phyloP scores from a whole-genome alignment of 2,888 invertebrate species.

The Agapetus fuscipes region DNA sequence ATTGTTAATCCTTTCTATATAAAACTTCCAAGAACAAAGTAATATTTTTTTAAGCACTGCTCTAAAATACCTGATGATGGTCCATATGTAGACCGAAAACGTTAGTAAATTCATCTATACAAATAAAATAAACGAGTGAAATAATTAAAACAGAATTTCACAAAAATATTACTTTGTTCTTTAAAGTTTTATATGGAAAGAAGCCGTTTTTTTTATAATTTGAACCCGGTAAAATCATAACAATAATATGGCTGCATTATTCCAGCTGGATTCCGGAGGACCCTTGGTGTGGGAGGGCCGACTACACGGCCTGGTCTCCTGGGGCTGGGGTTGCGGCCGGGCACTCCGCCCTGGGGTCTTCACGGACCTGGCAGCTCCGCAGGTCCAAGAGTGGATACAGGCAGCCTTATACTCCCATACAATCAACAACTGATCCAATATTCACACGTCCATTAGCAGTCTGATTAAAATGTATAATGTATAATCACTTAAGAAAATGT shows the following conservation, averaged over 20 bases:
- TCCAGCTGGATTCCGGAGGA: conserved; percentile 20
- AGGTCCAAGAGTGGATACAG: conserved; percentile 17
- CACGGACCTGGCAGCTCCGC: conserved; percentile 20
- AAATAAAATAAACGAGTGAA: too few relatives aligned
- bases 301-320: conserved; percentile 22
- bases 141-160: too few relatives aligned
- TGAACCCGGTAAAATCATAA: too few relatives aligned
- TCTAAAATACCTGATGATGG: not conserved
- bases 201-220: too few relatives aligned
- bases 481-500: too few relatives aligned
- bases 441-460: not conserved
- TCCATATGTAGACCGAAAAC: too few relatives aligned
- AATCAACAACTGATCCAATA: not conserved
- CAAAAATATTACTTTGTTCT: conserved; percentile 1
- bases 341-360: conserved; percentile 24
- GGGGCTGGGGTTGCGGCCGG: conserved; percentile 23
- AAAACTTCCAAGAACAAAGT: too few relatives aligned
- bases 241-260: too few relatives aligned
- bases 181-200: too few relatives aligned
- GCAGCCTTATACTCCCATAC: not conserved
- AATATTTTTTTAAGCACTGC: too few relatives aligned
- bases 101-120: too few relatives aligned
- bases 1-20: too few relatives aligned
- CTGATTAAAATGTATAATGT: not conserved
- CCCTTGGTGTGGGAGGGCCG: conserved; percentile 18